phyloP scores from a whole-genome alignment of 2,113 vertebrate species.

The Corythornis vintsioides region DNA sequence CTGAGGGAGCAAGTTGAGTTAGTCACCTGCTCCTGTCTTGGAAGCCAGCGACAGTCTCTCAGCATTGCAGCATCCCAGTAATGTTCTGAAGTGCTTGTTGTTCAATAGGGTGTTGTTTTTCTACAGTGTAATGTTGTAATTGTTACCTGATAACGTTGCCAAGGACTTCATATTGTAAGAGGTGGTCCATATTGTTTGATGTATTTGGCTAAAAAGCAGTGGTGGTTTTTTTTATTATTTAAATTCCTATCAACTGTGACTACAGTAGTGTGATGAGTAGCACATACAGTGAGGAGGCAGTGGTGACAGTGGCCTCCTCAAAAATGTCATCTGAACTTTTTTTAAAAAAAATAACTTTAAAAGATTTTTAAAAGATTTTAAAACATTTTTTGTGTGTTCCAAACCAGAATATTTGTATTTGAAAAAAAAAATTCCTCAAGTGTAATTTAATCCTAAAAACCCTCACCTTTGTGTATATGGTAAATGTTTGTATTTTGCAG shows the following conservation, averaged over 20 bases:
- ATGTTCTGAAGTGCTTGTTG: conserved; percentile 51
- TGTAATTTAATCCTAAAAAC: conserved; percentile 66
- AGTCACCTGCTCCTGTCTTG: neutral
- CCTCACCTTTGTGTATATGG: conserved; percentile 71
- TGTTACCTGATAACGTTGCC: conserved; percentile 47
- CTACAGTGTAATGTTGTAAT: conserved; percentile 57
- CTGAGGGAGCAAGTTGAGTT: neutral
- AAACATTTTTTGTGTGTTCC: conserved; percentile 72
- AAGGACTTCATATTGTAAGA: conserved; percentile 28
- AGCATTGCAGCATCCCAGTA: conserved; percentile 29
- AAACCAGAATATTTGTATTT: conserved; percentile 70
- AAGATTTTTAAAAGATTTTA: conserved; percentile 79
- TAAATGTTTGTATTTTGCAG: conserved; percentile 78
- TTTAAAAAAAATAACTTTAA: conserved; percentile 35
- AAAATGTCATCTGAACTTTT: conserved; percentile 69
- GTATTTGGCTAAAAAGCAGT: conserved; percentile 57
- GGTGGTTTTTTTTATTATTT: conserved; percentile 48
- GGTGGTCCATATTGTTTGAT: conserved; percentile 55
- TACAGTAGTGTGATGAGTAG: conserved; percentile 66
- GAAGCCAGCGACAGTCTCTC: conserved; percentile 13
- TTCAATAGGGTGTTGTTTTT: conserved; percentile 52
- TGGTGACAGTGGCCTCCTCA: conserved; percentile 41
- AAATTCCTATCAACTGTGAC: conserved; percentile 70
- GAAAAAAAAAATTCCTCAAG: conserved; percentile 40
- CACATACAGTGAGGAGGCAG: conserved; percentile 51